These are phyloP conservation scores for Limosa lapponica DNA, from an alignment of 2,797 vertebrate genomes.

Conservation along the genomic window DNA sequence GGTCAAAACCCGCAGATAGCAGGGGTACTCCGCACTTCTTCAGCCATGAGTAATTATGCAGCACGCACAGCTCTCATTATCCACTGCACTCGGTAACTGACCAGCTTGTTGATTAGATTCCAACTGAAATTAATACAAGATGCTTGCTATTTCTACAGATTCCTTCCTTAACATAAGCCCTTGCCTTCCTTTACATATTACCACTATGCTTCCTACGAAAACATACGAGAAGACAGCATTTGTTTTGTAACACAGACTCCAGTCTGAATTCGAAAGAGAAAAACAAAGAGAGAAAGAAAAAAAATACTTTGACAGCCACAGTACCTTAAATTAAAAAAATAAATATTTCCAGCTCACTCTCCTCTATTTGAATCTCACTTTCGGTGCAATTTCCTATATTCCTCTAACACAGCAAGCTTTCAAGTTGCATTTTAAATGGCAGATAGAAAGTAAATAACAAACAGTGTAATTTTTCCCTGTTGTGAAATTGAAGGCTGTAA, in stretches of 20 bases:
- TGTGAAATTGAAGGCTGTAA: conserved; percentile 62
- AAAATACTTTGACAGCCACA: not conserved
- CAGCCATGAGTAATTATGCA: conserved; percentile 70
- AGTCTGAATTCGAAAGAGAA: conserved; percentile 18
- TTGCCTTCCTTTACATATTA: not conserved
- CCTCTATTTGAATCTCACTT: conserved; percentile 49
- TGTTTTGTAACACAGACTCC: not conserved
- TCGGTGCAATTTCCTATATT: conserved; percentile 29
- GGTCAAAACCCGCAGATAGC: conserved; percentile 60
- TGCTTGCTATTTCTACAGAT: not conserved
- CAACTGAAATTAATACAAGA: conserved; percentile 29
- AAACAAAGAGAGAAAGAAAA: not conserved
- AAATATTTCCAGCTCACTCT: not conserved
- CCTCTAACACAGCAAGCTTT: conserved; percentile 17
- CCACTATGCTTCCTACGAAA: not conserved
- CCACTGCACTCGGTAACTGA: conserved; percentile 59
- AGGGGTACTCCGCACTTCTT: conserved; percentile 67
- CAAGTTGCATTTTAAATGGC: conserved; percentile 48
- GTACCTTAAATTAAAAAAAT: not conserved
- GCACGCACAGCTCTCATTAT: conserved; percentile 58
- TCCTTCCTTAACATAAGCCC: conserved; percentile 22
- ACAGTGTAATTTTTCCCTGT: conserved; percentile 49
- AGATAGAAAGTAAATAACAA: conserved; percentile 68
- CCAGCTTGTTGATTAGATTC: conserved; percentile 68
- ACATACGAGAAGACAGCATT: not conserved